Evolutionary conservation across 2,888 invertebrate species (phyloP).

Genomic region (Itoplectis maculator): DNA sequence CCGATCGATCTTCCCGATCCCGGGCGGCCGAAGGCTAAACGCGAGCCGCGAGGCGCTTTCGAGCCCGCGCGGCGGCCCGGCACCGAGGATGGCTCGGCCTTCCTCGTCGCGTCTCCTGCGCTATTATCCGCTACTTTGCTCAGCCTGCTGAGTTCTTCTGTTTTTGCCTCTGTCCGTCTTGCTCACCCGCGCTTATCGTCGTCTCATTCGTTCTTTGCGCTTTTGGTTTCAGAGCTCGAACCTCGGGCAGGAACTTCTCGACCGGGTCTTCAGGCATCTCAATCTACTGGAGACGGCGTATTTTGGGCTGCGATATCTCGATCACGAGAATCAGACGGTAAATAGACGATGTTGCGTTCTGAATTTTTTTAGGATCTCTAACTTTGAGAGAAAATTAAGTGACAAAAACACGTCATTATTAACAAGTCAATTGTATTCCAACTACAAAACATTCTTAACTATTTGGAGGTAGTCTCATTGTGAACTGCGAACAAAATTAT

Average conservation of each 20-base stretch:
- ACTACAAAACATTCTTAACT: too few relatives aligned
- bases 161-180: not conserved
- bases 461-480: too few relatives aligned
- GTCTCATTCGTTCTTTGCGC: constrained; percentile 30
- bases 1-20: constrained; percentile 54
- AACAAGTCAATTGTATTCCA: too few relatives aligned
- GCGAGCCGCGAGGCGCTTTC: not conserved
- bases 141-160: constrained; percentile 24
- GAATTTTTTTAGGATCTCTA: too few relatives aligned
- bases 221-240: constrained; percentile 92
- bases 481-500: too few relatives aligned
- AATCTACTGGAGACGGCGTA: constrained; percentile 98
- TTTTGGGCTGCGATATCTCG: constrained; percentile 97
- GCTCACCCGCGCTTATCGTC: constrained; percentile 5
- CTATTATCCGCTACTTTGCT: constrained; percentile 37
- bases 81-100: too few relatives aligned
- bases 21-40: constrained; percentile 37
- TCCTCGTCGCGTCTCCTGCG: constrained; percentile 19
- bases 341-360: not conserved
- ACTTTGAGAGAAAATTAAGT: too few relatives aligned
- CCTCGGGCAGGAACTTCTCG: constrained; percentile 95
- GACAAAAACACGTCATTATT: not conserved
- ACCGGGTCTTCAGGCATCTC: constrained; percentile 96
- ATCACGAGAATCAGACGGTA: constrained; percentile 97
- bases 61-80: too few relatives aligned